These are phyloP conservation scores for Lates calcarifer DNA, from an alignment of 2,113 vertebrate genomes.

Conservation along the genomic window DNA sequence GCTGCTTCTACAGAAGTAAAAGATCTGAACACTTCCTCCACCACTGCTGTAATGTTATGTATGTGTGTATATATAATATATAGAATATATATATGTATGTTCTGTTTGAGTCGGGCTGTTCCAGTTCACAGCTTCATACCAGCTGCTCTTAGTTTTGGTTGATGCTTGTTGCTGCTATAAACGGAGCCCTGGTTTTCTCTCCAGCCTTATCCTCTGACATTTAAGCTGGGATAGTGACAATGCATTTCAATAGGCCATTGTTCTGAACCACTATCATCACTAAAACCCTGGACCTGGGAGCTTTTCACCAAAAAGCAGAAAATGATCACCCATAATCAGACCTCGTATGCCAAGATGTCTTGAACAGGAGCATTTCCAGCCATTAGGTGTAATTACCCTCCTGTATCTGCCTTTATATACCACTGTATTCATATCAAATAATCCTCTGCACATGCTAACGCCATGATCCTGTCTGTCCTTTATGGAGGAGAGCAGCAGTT, in stretches of 20 bases:
- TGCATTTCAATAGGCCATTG: conserved; percentile 84
- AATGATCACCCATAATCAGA: conserved; percentile 85
- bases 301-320: conserved; percentile 79
- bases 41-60: not conserved
- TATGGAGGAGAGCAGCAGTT: conserved; percentile 57
- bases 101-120: conserved; percentile 2
- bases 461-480: conserved; percentile 51
- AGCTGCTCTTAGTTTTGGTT: conserved; percentile 50
- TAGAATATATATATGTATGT: not conserved
- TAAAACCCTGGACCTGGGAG: conserved; percentile 69
- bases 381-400: conserved; percentile 84
- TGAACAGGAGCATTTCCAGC: conserved; percentile 81
- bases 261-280: conserved; percentile 83
- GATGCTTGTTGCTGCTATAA: conserved; percentile 40
- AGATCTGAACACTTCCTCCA: too few relatives aligned
- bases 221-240: conserved; percentile 76
- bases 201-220: conserved; percentile 69
- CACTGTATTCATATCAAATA: conserved; percentile 78
- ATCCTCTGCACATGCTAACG: conserved; percentile 63
- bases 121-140: conserved; percentile 38
- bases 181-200: conserved; percentile 62
- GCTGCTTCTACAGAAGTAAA: too few relatives aligned
- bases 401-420: conserved; percentile 76
- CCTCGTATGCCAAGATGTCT: conserved; percentile 77
- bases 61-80: too few relatives aligned